These are phyloP conservation scores for Agrotis clavis DNA, from an alignment of 2,888 invertebrate species.

Conservation along the genomic window DNA sequence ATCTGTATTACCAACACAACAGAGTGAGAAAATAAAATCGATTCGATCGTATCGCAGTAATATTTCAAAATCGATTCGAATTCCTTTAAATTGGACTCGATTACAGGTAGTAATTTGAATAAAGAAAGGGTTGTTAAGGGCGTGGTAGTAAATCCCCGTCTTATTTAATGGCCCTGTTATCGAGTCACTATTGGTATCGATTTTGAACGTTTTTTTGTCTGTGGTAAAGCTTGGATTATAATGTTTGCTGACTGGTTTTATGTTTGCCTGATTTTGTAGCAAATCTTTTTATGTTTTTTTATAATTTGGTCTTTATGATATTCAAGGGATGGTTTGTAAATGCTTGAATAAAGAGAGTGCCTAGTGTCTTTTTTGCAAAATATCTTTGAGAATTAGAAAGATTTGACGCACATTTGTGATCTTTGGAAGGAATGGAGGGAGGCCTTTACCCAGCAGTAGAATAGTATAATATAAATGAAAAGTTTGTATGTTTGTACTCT, in stretches of 20 bases:
- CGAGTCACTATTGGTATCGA: slow-evolving; percentile 30
- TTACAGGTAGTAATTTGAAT: slow-evolving; percentile 78
- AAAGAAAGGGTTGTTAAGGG: slow-evolving; percentile 74
- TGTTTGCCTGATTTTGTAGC: neutral
- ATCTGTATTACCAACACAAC: slow-evolving; percentile 52
- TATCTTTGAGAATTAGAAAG: no score
- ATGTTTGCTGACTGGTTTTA: neutral
- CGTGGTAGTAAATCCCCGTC: slow-evolving; percentile 75
- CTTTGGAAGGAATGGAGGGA: no score
- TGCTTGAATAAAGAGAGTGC: no score
- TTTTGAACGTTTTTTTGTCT: slow-evolving; percentile 4
- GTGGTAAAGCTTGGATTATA: slow-evolving; percentile 7
- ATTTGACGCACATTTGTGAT: no score
- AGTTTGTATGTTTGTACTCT: no score
- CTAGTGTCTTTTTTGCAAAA: no score
- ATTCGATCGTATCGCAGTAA: slow-evolving; percentile 34
- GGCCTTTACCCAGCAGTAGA: no score
- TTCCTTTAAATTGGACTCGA: slow-evolving; percentile 66
- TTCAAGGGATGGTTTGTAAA: neutral
- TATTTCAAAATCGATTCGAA: slow-evolving; percentile 67
- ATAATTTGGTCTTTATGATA: neutral
- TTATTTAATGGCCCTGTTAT: slow-evolving; percentile 78
- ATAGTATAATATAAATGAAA: no score
- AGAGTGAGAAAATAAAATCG: slow-evolving; percentile 64
- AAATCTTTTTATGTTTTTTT: neutral